A percentile compares a stretch with the other conserved stretches of the same genome.
phyloP scores from a whole-genome alignment of 2,888 invertebrate species.

The Digitonthophagus gazella region DNA sequence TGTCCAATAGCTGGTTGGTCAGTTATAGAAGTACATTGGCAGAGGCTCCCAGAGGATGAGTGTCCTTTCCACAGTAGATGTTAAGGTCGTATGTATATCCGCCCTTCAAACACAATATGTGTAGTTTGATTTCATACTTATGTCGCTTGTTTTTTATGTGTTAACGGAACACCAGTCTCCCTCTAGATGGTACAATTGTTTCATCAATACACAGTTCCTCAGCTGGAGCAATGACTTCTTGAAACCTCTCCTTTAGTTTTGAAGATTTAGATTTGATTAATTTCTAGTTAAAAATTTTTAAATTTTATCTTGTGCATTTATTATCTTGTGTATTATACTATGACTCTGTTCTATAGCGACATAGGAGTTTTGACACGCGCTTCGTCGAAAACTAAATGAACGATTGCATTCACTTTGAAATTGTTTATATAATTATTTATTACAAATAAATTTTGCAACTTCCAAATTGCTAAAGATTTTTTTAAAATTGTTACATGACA shows the following conservation, averaged over 20 bases:
- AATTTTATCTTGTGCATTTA: no score
- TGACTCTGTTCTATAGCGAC: no score
- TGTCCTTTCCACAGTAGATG: slow-evolving; percentile 25
- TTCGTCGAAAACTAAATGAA: no score
- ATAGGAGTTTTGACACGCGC: no score
- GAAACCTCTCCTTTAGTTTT: slow-evolving; percentile 3
- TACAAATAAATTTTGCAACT: no score
- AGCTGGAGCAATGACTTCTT: slow-evolving; percentile 25
- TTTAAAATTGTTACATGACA: no score
- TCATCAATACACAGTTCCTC: slow-evolving; percentile 34
- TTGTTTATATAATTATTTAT: no score
- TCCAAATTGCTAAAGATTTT: no score
- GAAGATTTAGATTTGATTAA: no score
- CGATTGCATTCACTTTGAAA: no score
- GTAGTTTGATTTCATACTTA: slow-evolving; percentile 28
- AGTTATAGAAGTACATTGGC: slow-evolving; percentile 26
- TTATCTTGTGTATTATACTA: no score
- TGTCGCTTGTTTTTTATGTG: slow-evolving; percentile 26
- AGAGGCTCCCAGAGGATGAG: not conserved
- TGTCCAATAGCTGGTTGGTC: slow-evolving; percentile 29
- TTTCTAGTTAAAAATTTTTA: no score
- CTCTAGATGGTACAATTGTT: slow-evolving; percentile 22
- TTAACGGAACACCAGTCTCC: slow-evolving; percentile 21
- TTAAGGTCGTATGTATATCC: slow-evolving; percentile 24
- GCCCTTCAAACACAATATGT: slow-evolving; percentile 23